Evolutionary conservation across 2,113 vertebrate genomes (phyloP).

Genomic region (Fulmarus glacialis): DNA sequence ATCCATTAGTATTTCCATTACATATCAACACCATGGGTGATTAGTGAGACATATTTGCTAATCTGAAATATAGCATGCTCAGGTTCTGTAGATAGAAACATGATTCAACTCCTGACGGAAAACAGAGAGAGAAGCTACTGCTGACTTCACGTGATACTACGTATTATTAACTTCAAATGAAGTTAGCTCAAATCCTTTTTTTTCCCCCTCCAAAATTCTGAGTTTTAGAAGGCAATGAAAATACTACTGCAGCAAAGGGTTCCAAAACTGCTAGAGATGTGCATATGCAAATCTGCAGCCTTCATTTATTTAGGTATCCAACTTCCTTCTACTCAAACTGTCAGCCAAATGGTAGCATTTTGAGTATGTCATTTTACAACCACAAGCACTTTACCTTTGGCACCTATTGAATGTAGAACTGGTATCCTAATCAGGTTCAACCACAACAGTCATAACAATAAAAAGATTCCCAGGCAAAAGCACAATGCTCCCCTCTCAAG

Average conservation of each 20-base stretch:
- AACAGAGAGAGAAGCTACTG: background rate
- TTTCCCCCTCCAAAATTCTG: accelerated
- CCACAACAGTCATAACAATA: background rate
- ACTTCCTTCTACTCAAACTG: background rate
- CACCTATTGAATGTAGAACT: background rate
- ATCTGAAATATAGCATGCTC: background rate
- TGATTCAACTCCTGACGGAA: background rate
- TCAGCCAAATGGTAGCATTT: background rate
- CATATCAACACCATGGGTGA: background rate
- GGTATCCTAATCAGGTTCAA: background rate
- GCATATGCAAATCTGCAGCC: background rate
- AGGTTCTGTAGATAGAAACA: background rate
- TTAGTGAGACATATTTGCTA: background rate
- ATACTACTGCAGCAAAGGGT: background rate
- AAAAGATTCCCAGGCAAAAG: background rate
- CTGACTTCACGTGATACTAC: background rate
- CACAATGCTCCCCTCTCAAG: background rate
- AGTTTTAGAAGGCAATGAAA: background rate
- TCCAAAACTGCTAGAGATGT: background rate
- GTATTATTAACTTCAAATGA: background rate
- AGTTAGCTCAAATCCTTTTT: background rate
- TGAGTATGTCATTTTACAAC: background rate
- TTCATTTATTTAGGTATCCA: background rate
- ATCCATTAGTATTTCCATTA: background rate
- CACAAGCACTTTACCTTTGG: background rate